Percentiles rank a stretch among this genome's conserved stretches.
Conservation (phyloP, 2,797 vertebrate genomes). For the Poeciliopsis turneri region DNA sequence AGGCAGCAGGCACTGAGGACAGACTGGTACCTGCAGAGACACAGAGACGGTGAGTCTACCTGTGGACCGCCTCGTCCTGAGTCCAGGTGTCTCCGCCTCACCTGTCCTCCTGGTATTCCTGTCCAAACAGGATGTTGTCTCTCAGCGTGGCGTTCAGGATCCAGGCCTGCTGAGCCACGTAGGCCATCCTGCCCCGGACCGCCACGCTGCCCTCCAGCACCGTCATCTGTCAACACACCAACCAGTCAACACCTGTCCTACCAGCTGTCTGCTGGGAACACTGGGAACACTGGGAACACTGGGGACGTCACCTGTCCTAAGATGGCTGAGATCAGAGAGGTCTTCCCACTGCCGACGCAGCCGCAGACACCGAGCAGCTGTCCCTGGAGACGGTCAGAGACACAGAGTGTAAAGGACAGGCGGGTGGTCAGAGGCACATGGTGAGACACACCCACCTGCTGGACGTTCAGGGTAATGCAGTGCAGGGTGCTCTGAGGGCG, state of each 20-base stretch:
- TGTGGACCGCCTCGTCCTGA: background rate
- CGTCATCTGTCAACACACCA: constrained; percentile 82
- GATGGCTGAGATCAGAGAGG: constrained; percentile 90
- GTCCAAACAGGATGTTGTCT: constrained; percentile 94
- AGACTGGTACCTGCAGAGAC: constrained; percentile 83
- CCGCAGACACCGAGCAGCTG: constrained; percentile 92
- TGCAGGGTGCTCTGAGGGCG: constrained; percentile 89
- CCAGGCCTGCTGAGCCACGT: constrained; percentile 94
- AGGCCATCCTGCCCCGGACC: constrained; percentile 87
- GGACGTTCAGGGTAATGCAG: constrained; percentile 85
- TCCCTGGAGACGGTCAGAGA: constrained; percentile 73
- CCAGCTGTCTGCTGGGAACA: background rate
- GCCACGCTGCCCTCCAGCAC: constrained; percentile 88
- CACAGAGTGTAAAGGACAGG: no score
- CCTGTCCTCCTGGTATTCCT: constrained; percentile 91
- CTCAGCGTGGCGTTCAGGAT: constrained; percentile 89
- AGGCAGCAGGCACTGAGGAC: constrained; percentile 90
- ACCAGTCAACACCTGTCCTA: background rate
- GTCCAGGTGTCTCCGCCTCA: constrained; percentile 41
- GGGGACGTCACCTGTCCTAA: constrained; percentile 87
- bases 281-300: background rate
- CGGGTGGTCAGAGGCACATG: background rate
- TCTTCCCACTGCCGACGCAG: constrained; percentile 93
- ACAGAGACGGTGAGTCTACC: background rate
- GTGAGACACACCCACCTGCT: constrained; percentile 77